A percentile compares a stretch with the other conserved stretches of the same genome.
phyloP scores from a whole-genome alignment of 2,888 invertebrate species.

The Amiota mariae region DNA sequence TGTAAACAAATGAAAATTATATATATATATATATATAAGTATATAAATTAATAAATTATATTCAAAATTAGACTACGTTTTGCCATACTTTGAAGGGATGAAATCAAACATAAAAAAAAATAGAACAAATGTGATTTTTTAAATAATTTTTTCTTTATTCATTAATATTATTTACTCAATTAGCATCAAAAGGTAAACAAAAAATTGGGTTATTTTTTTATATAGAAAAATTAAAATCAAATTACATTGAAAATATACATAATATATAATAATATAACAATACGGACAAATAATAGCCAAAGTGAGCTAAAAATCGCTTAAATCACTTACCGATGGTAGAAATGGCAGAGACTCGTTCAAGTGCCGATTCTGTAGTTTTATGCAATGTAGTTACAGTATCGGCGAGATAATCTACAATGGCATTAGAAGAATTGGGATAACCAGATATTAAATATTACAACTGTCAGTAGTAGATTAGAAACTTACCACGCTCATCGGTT shows the following conservation, averaged over 20 bases:
- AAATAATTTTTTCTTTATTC: background rate
- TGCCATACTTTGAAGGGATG: constrained; percentile 5
- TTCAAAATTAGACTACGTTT: constrained; percentile 11
- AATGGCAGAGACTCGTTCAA: constrained; percentile 68
- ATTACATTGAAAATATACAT: constrained; percentile 48
- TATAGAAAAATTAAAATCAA: constrained; percentile 54
- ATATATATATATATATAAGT: constrained; percentile 45
- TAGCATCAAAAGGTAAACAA: constrained; percentile 51
- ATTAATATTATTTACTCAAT: constrained; percentile 42
- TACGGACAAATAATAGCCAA: background rate
- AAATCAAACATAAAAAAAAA: constrained; percentile 38
- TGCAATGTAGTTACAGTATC: constrained; percentile 68
- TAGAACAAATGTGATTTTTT: constrained; percentile 29
- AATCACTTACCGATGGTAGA: constrained; percentile 66
- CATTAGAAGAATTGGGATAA: background rate
- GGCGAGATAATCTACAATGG: constrained; percentile 55
- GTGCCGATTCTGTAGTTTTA: constrained; percentile 65
- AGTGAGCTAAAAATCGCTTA: constrained; percentile 21
- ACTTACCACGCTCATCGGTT: constrained; percentile 40
- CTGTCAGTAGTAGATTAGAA: constrained; percentile 37
- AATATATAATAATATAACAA: background rate
- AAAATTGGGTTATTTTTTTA: constrained; percentile 42
- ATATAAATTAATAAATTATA: constrained; percentile 33
- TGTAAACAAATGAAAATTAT: constrained; percentile 38
- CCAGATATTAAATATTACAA: constrained; percentile 40